Base-by-base conservation (phyloP, 92 coral and sea anemone genomes). In the Siderastrea siderea region DNA sequence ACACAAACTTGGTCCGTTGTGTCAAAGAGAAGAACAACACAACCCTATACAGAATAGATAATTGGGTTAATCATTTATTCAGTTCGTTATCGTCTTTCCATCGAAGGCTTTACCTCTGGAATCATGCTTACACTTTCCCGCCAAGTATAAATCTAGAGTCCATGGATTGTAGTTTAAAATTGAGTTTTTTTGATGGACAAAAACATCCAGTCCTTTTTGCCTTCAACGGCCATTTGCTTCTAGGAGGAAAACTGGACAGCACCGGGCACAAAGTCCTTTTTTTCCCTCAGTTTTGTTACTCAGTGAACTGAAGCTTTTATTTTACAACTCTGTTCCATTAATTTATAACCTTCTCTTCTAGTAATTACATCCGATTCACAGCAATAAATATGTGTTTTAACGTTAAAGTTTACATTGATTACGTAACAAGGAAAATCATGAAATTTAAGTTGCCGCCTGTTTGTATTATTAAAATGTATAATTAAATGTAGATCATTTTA, bases 371-470 rank as follows among this genome's bases (percentile, higher is more conserved):
- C 16, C 71, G 50, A 62, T 47, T 46, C 44, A 60, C 15, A 61
- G 57, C 43, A 78, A 78, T 78, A 62, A 78, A 78, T 78, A 78
- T 47, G 57, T 60, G 61, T 55, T 55, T 55, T 55, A 14, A 55
- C 12, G 8, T 11, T 7, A 55, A 55, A 67, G 5, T 26, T n/a
- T 7, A 67, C 71, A 26, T 11, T 9, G 48, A 61, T 44, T 43
- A 67, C 6, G 1, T 26, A 26, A 8, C 9, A 43, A 67, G 13
- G 47, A 7, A 14, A 14, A 14, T 15, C 66, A 9, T 17, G 8
- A 67, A 55, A 55, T 2, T 7, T 1, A 4, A 4, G 2, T 4
- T 55, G 16, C n/a, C n/a, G 14, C 66, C 4, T 13, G 15, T 61
- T 13, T 61, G 26, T 14, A 3, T 12, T 61, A 61, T 5, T 61